Conservation (phyloP, 2,113 vertebrate genomes). For the Platycercus adscitus region DNA sequence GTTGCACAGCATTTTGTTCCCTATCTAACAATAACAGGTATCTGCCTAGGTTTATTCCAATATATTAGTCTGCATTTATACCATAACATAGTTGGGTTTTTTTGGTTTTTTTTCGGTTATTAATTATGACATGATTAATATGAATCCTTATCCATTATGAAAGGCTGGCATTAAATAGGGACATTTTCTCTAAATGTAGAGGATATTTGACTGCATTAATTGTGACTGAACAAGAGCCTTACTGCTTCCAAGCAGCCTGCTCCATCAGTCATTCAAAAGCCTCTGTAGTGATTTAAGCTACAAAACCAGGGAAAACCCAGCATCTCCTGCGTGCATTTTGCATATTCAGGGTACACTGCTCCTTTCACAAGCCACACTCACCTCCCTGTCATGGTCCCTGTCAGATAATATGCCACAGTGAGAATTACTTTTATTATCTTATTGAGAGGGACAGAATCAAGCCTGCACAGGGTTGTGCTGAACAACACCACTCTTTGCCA, state of each 20-base stretch:
- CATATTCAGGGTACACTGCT: background rate
- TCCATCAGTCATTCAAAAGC: background rate
- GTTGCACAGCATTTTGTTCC: background rate
- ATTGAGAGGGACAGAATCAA: background rate
- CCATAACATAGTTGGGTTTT: background rate
- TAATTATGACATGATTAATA: background rate
- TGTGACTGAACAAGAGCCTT: background rate
- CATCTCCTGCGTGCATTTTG: background rate
- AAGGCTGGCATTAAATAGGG: background rate
- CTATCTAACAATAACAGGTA: background rate
- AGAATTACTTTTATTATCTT: background rate
- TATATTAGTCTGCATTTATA: background rate
- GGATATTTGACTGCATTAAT: background rate
- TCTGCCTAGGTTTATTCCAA: background rate
- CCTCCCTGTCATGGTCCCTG: background rate
- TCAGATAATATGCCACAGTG: background rate
- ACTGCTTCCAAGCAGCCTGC: background rate
- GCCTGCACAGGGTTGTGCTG: accelerated
- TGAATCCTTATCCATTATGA: background rate
- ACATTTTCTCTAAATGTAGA: background rate
- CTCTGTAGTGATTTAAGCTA: background rate
- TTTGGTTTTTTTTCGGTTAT: background rate
- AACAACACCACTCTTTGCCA: background rate
- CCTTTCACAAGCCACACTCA: background rate
- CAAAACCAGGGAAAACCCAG: background rate